Evolutionary conservation across 2,888 invertebrate genomes (phyloP).

Genomic region (Alviniconcha strummeri): DNA sequence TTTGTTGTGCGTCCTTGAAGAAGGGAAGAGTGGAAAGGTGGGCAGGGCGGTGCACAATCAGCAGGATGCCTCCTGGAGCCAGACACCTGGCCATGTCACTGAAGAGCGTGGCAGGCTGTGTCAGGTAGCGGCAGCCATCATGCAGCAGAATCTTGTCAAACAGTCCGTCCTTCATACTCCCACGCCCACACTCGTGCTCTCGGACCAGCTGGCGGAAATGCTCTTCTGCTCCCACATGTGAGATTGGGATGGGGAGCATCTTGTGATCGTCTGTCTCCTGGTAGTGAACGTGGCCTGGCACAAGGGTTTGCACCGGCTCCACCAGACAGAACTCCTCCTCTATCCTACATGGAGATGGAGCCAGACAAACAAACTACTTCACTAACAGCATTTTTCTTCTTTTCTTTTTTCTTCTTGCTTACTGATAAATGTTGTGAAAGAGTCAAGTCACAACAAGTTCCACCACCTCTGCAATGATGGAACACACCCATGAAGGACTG

Average conservation of each 20-base stretch:
- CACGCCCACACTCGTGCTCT: neutral
- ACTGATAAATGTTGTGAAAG: too few species aligned
- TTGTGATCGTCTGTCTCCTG: slow-evolving; percentile 61
- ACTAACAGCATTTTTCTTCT: neutral
- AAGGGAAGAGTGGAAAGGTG: slow-evolving; percentile 66
- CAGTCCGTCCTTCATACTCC: slow-evolving; percentile 37
- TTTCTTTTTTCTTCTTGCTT: too few species aligned
- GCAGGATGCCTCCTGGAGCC: slow-evolving; percentile 56
- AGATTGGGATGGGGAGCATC: slow-evolving; percentile 60
- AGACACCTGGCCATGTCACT: slow-evolving; percentile 61
- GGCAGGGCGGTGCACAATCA: slow-evolving; percentile 67
- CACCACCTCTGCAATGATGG: too few species aligned
- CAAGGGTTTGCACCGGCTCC: slow-evolving; percentile 62
- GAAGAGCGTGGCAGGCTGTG: slow-evolving; percentile 60
- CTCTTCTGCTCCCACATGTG: slow-evolving; percentile 68
- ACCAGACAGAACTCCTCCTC: slow-evolving; percentile 64
- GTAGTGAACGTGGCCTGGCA: slow-evolving; percentile 69
- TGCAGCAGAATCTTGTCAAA: slow-evolving; percentile 65
- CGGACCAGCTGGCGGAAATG: slow-evolving; percentile 53
- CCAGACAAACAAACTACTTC: neutral
- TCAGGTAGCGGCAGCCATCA: slow-evolving; percentile 65
- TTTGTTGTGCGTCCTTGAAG: slow-evolving; percentile 60
- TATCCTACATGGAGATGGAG: slow-evolving; percentile 14
- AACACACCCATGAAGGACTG: too few species aligned
- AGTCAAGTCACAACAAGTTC: too few species aligned